Conservation (phyloP, 1,140 invertebrate species). For the Apis florea region DNA sequence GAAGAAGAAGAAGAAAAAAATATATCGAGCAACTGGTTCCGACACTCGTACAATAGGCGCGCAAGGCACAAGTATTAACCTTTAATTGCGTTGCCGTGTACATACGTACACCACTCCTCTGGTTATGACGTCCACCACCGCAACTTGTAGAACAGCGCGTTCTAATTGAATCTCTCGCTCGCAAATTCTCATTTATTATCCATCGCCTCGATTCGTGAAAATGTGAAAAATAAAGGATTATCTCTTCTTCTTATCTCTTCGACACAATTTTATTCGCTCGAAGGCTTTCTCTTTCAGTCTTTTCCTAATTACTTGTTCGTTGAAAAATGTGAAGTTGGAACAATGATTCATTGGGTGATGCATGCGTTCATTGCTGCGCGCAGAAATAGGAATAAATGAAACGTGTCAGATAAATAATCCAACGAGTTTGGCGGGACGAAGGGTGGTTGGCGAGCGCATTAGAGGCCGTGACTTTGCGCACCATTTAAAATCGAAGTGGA, state of each 20-base stretch:
- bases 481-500: slow-evolving; percentile 1
- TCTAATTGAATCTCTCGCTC: slow-evolving; percentile 56
- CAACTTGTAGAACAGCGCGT: slow-evolving; percentile 31
- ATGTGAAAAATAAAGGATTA: too few relatives aligned
- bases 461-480: background rate
- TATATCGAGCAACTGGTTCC: background rate
- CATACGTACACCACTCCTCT: slow-evolving; percentile 20
- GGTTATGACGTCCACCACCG: slow-evolving; percentile 36
- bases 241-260: too few relatives aligned
- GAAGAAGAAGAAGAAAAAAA: background rate
- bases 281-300: too few relatives aligned
- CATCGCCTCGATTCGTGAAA: too few relatives aligned
- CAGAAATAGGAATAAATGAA: slow-evolving; percentile 18
- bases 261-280: too few relatives aligned
- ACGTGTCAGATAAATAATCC: slow-evolving; percentile 15
- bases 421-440: background rate
- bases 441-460: slow-evolving; percentile 7
- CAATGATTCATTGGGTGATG: too few relatives aligned
- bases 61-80: slow-evolving; percentile 47
- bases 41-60: slow-evolving; percentile 14
- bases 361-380: too few relatives aligned
- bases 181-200: slow-evolving; percentile 45
- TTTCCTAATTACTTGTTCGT: too few relatives aligned
- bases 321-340: too few relatives aligned
- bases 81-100: slow-evolving; percentile 59